Evolutionary conservation across 2,797 vertebrate species (phyloP).

Genomic region (Aulostomus chinensis): DNA sequence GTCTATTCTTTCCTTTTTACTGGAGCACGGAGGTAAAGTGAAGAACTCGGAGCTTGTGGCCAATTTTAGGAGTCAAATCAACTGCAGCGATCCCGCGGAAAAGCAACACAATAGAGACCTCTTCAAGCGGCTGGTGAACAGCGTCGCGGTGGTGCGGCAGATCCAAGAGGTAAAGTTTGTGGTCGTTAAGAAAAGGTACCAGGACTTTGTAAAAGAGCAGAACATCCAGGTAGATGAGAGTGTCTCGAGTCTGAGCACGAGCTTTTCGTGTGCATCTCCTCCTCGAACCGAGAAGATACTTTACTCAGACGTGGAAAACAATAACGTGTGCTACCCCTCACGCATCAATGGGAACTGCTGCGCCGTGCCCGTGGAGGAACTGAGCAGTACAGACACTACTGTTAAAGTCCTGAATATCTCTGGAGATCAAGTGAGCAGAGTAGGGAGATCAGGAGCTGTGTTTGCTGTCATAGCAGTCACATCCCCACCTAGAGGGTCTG

Average conservation of each 20-base stretch:
- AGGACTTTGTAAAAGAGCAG: slow-evolving; percentile 57
- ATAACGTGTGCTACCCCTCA: slow-evolving; percentile 35
- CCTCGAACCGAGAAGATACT: slow-evolving; percentile 18
- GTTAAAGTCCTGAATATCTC: slow-evolving; percentile 65
- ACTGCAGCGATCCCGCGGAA: slow-evolving; percentile 75
- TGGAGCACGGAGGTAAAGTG: slow-evolving; percentile 85
- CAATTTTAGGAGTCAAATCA: slow-evolving; percentile 82
- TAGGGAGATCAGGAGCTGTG: slow-evolving; percentile 62
- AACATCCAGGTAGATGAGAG: slow-evolving; percentile 39
- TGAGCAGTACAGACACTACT: slow-evolving; percentile 29
- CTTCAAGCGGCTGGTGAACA: slow-evolving; percentile 89
- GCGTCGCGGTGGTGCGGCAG: slow-evolving; percentile 87
- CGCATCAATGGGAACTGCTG: slow-evolving; percentile 10
- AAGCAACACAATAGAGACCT: slow-evolving; percentile 83
- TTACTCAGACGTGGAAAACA: slow-evolving; percentile 63
- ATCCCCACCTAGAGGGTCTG: slow-evolving; percentile 49
- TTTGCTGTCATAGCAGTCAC: slow-evolving; percentile 75
- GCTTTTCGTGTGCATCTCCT: slow-evolving; percentile 25
- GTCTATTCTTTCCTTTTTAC: slow-evolving; percentile 83
- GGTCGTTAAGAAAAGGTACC: slow-evolving; percentile 80
- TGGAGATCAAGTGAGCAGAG: slow-evolving; percentile 42
- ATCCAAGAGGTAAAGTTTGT: slow-evolving; percentile 84
- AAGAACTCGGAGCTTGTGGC: slow-evolving; percentile 84
- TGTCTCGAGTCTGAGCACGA: slow-evolving; percentile 16
- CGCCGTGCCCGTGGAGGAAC: not conserved